Evolutionary conservation across 2,113 vertebrate species (phyloP).

Genomic region (Clupea harengus): DNA sequence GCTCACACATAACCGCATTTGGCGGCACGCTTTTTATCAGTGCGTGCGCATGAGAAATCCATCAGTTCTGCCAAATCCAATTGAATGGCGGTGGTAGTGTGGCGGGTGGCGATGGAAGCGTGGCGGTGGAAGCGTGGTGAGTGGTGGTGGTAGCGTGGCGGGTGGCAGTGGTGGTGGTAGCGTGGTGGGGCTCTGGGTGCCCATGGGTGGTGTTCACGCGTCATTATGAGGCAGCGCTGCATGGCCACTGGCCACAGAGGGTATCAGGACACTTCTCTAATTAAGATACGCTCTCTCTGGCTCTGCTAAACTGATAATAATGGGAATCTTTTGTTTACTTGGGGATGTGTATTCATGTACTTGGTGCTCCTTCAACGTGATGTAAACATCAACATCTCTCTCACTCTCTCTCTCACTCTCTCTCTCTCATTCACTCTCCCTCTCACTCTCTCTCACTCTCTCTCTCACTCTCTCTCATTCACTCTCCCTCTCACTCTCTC

Average conservation of each 20-base stretch:
- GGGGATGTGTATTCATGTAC: too few species aligned
- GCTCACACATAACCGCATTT: conserved; percentile 17
- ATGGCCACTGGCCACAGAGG: neutral
- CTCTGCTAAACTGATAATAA: neutral
- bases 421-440: too few species aligned
- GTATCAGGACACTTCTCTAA: neutral
- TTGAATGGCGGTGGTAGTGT: neutral
- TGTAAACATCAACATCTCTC: neutral
- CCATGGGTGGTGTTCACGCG: neutral
- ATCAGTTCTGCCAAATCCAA: conserved; percentile 26
- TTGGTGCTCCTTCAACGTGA: neutral
- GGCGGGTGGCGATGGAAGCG: too few species aligned
- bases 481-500: too few species aligned
- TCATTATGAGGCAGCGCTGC: neutral
- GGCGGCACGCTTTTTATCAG: neutral
- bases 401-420: too few species aligned
- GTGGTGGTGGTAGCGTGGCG: neutral
- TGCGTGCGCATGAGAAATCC: conserved; percentile 39
- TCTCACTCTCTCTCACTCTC: too few species aligned
- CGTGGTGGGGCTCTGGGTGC: neutral
- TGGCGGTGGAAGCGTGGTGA: too few species aligned
- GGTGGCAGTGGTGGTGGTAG: neutral
- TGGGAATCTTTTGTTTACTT: neutral
- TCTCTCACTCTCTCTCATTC: too few species aligned
- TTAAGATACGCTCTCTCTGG: too few species aligned